These are phyloP conservation scores for Eugnorisma glareosa DNA, from an alignment of 2,888 invertebrate species.

Conservation along the genomic window DNA sequence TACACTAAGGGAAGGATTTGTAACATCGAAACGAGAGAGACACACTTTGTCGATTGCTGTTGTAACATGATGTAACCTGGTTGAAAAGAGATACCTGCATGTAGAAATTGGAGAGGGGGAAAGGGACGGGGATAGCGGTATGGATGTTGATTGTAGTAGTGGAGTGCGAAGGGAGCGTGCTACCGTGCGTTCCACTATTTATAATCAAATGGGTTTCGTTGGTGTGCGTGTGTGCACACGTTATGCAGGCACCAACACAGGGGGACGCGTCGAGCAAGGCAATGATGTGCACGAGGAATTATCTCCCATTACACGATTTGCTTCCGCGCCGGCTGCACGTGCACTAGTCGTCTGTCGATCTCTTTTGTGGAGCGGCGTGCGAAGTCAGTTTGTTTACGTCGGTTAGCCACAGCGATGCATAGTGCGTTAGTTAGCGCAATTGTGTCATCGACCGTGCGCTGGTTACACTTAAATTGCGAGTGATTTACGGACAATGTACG, in stretches of 20 bases:
- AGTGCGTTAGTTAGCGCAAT: constrained; percentile 86
- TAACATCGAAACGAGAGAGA: constrained; percentile 79
- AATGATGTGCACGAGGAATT: constrained; percentile 90
- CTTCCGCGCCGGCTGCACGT: constrained; percentile 88
- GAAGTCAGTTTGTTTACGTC: constrained; percentile 89
- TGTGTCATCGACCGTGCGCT: constrained; percentile 88
- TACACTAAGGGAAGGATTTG: constrained; percentile 70
- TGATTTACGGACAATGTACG: constrained; percentile 85
- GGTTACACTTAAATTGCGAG: constrained; percentile 84
- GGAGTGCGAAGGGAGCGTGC: constrained; percentile 90
- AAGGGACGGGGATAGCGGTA: constrained; percentile 77
- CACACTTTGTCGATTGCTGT: constrained; percentile 74
- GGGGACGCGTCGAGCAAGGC: constrained; percentile 83
- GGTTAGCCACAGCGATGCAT: constrained; percentile 83
- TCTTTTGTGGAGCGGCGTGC: constrained; percentile 86
- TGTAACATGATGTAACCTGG: constrained; percentile 87
- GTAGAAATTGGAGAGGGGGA: constrained; percentile 67
- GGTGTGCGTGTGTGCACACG: constrained; percentile 86
- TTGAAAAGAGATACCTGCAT: constrained; percentile 78
- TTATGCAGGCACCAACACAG: constrained; percentile 86
- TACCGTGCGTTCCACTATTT: constrained; percentile 90
- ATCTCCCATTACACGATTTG: constrained; percentile 90
- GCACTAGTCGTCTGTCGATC: constrained; percentile 85
- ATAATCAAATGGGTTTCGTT: constrained; percentile 86
- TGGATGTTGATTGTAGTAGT: constrained; percentile 87